Percentiles rank a stretch among this genome's conserved stretches.
Conservation (phyloP, 2,888 invertebrate genomes). For the Thyatira batis region DNA sequence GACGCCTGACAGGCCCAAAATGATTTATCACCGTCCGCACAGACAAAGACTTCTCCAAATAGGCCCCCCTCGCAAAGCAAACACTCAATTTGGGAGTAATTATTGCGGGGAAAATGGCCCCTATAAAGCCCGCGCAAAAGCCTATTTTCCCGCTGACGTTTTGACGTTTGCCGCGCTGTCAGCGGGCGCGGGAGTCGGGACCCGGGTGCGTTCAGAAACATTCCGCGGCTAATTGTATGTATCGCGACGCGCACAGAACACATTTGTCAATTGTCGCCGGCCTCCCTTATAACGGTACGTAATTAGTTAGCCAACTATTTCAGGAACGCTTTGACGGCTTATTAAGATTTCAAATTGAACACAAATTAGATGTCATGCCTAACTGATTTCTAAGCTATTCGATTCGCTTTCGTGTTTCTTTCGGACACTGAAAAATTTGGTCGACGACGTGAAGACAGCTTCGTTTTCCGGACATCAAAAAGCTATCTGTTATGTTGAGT, state of each 20-base stretch:
- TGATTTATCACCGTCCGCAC: slow-evolving; percentile 71
- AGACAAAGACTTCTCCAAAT: slow-evolving; percentile 74
- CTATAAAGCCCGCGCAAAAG: slow-evolving; percentile 54
- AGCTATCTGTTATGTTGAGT: slow-evolving; percentile 55
- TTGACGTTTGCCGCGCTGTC: slow-evolving; percentile 56
- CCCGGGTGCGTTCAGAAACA: slow-evolving; percentile 65
- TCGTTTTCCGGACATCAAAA: slow-evolving; percentile 77
- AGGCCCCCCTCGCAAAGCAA: slow-evolving; percentile 66
- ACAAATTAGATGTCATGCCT: slow-evolving; percentile 79
- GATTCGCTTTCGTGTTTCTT: slow-evolving; percentile 41
- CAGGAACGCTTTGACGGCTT: slow-evolving; percentile 79
- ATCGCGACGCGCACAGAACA: slow-evolving; percentile 65
- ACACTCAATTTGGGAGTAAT: slow-evolving; percentile 71
- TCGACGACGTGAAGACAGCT: slow-evolving; percentile 63
- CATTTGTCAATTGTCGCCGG: slow-evolving; percentile 80
- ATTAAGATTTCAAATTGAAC: slow-evolving; percentile 80
- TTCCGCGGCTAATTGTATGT: slow-evolving; percentile 77
- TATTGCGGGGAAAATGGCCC: slow-evolving; percentile 59
- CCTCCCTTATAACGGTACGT: slow-evolving; percentile 57
- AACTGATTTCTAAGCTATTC: slow-evolving; percentile 67
- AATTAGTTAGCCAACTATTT: slow-evolving; percentile 77
- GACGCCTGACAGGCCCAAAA: slow-evolving; percentile 65
- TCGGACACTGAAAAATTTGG: slow-evolving; percentile 61
- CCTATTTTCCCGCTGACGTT: slow-evolving; percentile 62
- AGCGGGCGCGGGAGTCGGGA: no score